Percentiles rank a stretch among this genome's conserved stretches.
phyloP scores from a whole-genome alignment of 2,113 vertebrate genomes.

The Stictonetta naevosa region DNA sequence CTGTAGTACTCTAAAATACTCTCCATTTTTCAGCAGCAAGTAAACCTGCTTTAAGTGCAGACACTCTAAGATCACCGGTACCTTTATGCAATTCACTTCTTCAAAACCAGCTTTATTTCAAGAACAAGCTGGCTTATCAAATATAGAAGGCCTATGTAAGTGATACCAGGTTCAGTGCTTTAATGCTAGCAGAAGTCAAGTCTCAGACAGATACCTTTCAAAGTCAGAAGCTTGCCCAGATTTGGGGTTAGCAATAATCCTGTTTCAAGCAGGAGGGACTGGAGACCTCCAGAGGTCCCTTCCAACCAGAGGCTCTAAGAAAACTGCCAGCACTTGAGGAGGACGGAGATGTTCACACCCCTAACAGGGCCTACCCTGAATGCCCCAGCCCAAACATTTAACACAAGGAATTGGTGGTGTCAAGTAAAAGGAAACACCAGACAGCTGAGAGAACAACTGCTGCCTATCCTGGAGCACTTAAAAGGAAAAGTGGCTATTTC shows the following conservation, averaged over 20 bases:
- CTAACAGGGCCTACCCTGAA: background rate
- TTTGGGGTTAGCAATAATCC: background rate
- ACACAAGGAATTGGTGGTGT: background rate
- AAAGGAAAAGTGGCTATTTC: background rate
- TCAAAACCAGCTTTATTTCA: background rate
- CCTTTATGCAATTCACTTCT: background rate
- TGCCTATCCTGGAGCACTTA: background rate
- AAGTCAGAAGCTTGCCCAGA: background rate
- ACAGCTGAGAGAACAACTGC: background rate
- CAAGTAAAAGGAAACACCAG: background rate
- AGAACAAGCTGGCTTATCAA: background rate
- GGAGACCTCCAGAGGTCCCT: background rate
- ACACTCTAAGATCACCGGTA: background rate
- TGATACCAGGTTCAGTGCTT: rapidly evolving
- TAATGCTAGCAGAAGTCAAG: background rate
- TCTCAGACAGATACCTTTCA: background rate
- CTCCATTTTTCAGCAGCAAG: background rate
- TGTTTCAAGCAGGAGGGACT: background rate
- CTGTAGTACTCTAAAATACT: background rate
- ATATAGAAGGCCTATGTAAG: rapidly evolving
- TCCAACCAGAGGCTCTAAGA: background rate
- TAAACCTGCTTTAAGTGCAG: background rate
- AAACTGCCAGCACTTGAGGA: background rate
- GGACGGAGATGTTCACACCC: background rate
- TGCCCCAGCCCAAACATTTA: background rate